A percentile compares a stretch with the other conserved stretches of the same genome.
These are phyloP conservation scores for Parnassius glacialis DNA, from an alignment of 2,888 invertebrate species.

Conservation along the genomic window DNA sequence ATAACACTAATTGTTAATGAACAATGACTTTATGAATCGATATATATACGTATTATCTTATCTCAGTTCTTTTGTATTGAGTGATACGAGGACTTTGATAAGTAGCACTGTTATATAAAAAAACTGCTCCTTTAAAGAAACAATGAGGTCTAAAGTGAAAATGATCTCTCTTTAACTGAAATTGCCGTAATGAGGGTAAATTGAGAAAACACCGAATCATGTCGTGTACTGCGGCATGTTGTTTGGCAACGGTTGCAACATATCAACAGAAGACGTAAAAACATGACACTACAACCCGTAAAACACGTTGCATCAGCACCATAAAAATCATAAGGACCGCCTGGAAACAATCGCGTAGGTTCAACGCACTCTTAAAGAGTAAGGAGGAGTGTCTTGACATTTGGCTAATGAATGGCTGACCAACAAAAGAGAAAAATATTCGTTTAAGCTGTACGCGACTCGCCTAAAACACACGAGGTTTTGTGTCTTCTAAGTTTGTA, in stretches of 20 bases:
- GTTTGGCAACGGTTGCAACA: constrained; percentile 40
- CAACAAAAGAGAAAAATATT: constrained; percentile 63
- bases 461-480: background rate
- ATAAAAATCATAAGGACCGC: constrained; percentile 34
- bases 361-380: constrained; percentile 64
- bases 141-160: too few relatives aligned
- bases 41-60: too few relatives aligned
- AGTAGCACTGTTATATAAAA: background rate
- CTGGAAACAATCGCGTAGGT: constrained; percentile 61
- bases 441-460: constrained; percentile 30
- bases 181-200: constrained; percentile 1
- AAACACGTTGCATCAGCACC: constrained; percentile 61
- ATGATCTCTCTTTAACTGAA: too few relatives aligned
- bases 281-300: constrained; percentile 53
- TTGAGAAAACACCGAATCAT: background rate
- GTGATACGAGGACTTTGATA: constrained; percentile 2
- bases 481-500: too few relatives aligned
- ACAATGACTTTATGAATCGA: too few relatives aligned
- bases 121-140: background rate
- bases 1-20: too few relatives aligned
- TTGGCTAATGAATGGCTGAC: constrained; percentile 74
- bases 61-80: too few relatives aligned
- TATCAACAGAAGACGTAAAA: constrained; percentile 49
- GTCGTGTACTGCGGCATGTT: constrained; percentile 1
- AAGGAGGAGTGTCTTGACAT: constrained; percentile 62